A percentile compares a stretch with the other conserved stretches of the same genome.
These are phyloP conservation scores for Tenthredo notha DNA, from an alignment of 2,888 invertebrate genomes.

Conservation along the genomic window DNA sequence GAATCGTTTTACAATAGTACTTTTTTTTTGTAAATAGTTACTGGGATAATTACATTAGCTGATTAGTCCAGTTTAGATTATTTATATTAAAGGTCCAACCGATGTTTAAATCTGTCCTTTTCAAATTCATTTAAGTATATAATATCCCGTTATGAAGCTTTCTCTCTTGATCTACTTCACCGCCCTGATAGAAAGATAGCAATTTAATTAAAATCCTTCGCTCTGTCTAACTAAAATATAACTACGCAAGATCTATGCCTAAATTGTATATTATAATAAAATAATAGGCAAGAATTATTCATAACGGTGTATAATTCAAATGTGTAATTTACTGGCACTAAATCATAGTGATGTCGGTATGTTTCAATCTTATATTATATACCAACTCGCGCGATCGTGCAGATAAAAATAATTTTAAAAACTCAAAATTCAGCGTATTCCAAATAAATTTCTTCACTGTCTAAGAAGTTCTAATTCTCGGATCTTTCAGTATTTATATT, in stretches of 20 bases:
- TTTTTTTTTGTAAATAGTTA: neutral
- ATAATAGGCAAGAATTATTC: slow-evolving; percentile 7
- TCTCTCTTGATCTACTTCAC: slow-evolving; percentile 22
- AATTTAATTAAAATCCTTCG: neutral
- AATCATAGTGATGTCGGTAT: neutral
- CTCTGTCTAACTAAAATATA: neutral
- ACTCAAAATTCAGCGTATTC: neutral
- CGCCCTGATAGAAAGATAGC: neutral
- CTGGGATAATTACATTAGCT: neutral
- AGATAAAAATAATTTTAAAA: neutral
- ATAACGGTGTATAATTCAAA: slow-evolving; percentile 8
- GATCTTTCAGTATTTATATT: neutral
- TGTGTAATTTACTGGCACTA: neutral
- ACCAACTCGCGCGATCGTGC: neutral
- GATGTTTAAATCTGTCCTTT: slow-evolving; percentile 10
- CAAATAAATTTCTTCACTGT: neutral
- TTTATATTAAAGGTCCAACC: neutral
- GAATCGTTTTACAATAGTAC: neutral
- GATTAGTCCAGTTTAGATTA: neutral
- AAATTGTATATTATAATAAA: slow-evolving; percentile 13
- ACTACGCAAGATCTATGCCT: neutral
- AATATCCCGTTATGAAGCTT: neutral
- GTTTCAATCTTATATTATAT: neutral
- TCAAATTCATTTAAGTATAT: neutral
- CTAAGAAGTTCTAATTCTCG: neutral